phyloP scores from a whole-genome alignment of 2,888 invertebrate genomes.

The Pedicia rivosa region DNA sequence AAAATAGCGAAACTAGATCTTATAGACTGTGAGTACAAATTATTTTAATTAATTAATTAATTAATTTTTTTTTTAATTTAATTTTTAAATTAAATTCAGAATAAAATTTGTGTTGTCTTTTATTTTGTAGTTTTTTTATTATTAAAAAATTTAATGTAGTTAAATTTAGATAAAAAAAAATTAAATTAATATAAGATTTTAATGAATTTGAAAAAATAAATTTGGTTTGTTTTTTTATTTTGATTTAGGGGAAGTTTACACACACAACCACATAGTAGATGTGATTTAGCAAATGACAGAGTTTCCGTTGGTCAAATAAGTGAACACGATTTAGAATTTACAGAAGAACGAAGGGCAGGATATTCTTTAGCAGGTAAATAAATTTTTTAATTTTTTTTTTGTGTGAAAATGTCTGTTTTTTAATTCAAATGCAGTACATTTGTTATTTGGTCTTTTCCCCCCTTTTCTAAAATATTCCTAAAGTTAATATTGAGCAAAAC shows the following conservation, averaged over 20 bases:
- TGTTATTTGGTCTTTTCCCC: too few species aligned
- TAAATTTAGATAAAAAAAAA: too few species aligned
- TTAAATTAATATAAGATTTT: neutral
- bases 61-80: neutral
- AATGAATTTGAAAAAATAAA: neutral
- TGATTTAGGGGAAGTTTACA: constrained; percentile 15
- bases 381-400: neutral
- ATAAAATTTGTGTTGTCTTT: neutral
- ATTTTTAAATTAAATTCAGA: neutral
- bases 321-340: constrained; percentile 9
- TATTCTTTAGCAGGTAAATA: constrained; percentile 5
- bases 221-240: constrained; percentile 4
- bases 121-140: too few species aligned
- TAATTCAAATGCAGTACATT: neutral
- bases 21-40: constrained; percentile 19
- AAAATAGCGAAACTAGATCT: constrained; percentile 23
- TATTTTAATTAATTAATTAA: neutral
- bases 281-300: constrained; percentile 18
- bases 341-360: constrained; percentile 4
- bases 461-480: too few species aligned
- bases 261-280: constrained; percentile 15
- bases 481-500: too few species aligned
- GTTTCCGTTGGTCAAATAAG: constrained; percentile 14
- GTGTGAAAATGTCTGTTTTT: neutral
- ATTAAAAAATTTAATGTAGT: too few species aligned